Conservation (phyloP, 2,113 vertebrate species). For the Balaeniceps rex region DNA sequence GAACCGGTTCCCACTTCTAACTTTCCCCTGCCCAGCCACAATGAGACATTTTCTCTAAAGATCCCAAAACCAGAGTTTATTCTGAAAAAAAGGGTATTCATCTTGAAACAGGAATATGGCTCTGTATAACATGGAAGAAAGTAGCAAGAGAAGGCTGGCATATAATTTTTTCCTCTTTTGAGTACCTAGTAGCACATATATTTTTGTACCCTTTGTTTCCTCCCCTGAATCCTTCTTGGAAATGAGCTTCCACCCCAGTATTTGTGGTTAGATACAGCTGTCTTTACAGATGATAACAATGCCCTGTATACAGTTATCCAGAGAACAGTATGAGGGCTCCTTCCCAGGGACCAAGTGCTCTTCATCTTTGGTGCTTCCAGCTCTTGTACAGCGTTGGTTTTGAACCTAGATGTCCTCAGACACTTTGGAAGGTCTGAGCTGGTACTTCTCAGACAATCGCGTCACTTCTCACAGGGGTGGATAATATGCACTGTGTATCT, state of each 20-base stretch:
- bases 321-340: background rate
- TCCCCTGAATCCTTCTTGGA: background rate
- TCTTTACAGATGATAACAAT: background rate
- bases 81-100: background rate
- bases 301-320: background rate
- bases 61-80: background rate
- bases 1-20: background rate
- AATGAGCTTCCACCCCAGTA: background rate
- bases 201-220: background rate
- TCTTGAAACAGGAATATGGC: background rate
- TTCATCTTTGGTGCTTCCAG: background rate
- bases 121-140: background rate
- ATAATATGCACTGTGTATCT: background rate
- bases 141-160: background rate
- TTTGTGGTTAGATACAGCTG: background rate
- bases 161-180: background rate
- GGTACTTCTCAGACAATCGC: background rate
- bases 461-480: background rate
- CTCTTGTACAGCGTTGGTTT: background rate
- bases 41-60: background rate
- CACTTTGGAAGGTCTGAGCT: background rate
- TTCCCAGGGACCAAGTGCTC: background rate
- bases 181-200: background rate
- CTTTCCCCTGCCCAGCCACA: background rate
- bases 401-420: background rate